Base-by-base conservation (phyloP, 2,797 vertebrate species). In the Muraenolepis orangiensis region DNA sequence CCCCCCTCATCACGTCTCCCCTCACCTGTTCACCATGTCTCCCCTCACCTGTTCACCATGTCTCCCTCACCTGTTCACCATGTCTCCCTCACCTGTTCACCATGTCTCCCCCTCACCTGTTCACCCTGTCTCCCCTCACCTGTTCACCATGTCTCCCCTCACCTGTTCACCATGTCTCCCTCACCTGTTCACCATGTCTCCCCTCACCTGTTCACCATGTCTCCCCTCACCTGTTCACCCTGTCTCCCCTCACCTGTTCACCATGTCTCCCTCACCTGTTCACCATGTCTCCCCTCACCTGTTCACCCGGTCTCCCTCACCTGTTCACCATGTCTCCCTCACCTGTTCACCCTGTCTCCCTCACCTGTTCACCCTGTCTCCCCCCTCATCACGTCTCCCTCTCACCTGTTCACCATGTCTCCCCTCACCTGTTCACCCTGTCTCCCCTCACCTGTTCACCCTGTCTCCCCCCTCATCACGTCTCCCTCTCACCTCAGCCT, bases 401-500 rank as follows among this genome's bases (percentile, higher is more conserved):
- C 14, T 46, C 40, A 34, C 4, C 66, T 64, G 11, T n/a, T 42
- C 38, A 7, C 11, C 11, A 40, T 40, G 38, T 40, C 13, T 42
- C 13, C n/a, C n/a, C 14, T 46, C 40, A 34, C 4, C 66, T 64
- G 11, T n/a, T 34, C 11, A 6, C 10, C 36, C 28, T 26, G 69
- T 69, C 31, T 69, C 20, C 32, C 16, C n/a, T n/a, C n/a, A n/a
- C 31, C 69, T 32, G 5, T 18, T 34, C 0, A 12, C 1, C 20
- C 10, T 31, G 29, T 34, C 8, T 31, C 67, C 30, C 29, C 16
- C 68, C 31, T 18, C 18, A 34, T 8, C 32, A 16, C 1, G 29
- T 38, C 6, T 11, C 70, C 28, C 0, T 51, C 90, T 73, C 79
- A 97, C 96, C 94, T 97, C 95, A 0, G 95, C 91, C 77, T 97